Percentiles rank a stretch among this genome's conserved stretches.
phyloP scores from a whole-genome alignment of 2,888 invertebrate species.

The Ornithoptera priamus region DNA sequence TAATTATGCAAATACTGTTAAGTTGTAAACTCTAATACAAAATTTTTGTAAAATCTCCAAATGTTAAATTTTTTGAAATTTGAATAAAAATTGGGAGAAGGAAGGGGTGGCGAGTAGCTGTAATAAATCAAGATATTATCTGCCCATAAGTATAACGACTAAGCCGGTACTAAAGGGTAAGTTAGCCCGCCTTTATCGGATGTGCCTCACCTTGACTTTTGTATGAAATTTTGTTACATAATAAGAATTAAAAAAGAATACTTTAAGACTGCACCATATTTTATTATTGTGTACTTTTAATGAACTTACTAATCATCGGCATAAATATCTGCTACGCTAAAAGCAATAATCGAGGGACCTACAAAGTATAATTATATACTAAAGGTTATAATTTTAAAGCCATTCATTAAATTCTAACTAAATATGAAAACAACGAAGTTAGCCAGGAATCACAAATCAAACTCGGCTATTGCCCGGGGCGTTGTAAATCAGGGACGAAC shows the following conservation, averaged over 20 bases:
- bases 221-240: slow-evolving; percentile 10
- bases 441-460: slow-evolving; percentile 73
- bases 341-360: slow-evolving; percentile 70
- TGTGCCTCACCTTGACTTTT: slow-evolving; percentile 32
- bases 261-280: not conserved
- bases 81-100: slow-evolving; percentile 13
- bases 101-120: slow-evolving; percentile 58
- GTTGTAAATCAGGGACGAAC: slow-evolving; percentile 73
- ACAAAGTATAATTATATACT: slow-evolving; percentile 68
- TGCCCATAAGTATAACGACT: slow-evolving; percentile 63
- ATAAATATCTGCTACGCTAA: slow-evolving; percentile 62
- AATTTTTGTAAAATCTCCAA: not conserved
- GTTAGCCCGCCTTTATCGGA: slow-evolving; percentile 51
- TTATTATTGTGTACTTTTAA: slow-evolving; percentile 32
- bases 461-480: slow-evolving; percentile 66
- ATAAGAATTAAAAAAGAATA: slow-evolving; percentile 2
- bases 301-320: slow-evolving; percentile 35
- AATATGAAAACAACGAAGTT: slow-evolving; percentile 70
- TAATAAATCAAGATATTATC: slow-evolving; percentile 78
- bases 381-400: slow-evolving; percentile 70
- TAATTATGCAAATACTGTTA: not conserved
- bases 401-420: slow-evolving; percentile 77
- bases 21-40: not conserved
- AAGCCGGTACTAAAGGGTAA: slow-evolving; percentile 64
- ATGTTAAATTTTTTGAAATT: not conserved